phyloP scores from a whole-genome alignment of 23 tunicate genomes.

The Clavelina lepadiformis region DNA sequence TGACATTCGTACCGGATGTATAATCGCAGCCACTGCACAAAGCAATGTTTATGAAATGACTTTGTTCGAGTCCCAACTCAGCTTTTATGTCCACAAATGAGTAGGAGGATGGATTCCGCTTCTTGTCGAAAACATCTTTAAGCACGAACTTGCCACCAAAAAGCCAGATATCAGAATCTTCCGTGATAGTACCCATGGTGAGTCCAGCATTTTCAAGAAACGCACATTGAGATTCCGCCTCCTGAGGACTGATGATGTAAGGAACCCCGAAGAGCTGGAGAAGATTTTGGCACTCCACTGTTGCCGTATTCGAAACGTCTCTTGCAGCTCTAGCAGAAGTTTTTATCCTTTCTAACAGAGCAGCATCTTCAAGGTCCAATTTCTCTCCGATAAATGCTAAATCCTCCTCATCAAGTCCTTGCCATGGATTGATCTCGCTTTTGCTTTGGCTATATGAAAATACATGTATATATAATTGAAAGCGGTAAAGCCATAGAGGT shows the following conservation, averaged over 20 bases:
- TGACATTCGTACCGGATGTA: conserved; percentile 43
- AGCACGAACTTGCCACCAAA: conserved; percentile 67
- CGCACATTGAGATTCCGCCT: conserved; percentile 98
- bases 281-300: conserved; percentile 71
- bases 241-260: conserved; percentile 79
- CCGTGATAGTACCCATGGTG: conserved; percentile 89
- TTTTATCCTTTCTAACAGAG: conserved; percentile 35
- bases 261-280: conserved; percentile 83
- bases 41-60: conserved; percentile 65
- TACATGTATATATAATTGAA: too few relatives aligned
- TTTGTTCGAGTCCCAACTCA: conserved; percentile 64
- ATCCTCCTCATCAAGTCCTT: conserved; percentile 12
- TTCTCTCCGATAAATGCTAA: conserved; percentile 18
- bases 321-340: conserved; percentile 55
- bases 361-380: conserved; percentile 55
- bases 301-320: conserved; percentile 47
- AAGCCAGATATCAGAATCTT: conserved; percentile 81
- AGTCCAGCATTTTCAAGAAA: conserved; percentile 43
- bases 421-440: conserved; percentile 56
- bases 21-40: conserved; percentile 89
- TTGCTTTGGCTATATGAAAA: too few relatives aligned
- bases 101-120: conserved; percentile 54
- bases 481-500: too few relatives aligned
- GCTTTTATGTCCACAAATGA: conserved; percentile 35
- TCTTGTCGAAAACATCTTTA: conserved; percentile 64